Evolutionary conservation across 64 coral and sea anemone species (phyloP).

Genomic region (Orbicella faveolata): DNA sequence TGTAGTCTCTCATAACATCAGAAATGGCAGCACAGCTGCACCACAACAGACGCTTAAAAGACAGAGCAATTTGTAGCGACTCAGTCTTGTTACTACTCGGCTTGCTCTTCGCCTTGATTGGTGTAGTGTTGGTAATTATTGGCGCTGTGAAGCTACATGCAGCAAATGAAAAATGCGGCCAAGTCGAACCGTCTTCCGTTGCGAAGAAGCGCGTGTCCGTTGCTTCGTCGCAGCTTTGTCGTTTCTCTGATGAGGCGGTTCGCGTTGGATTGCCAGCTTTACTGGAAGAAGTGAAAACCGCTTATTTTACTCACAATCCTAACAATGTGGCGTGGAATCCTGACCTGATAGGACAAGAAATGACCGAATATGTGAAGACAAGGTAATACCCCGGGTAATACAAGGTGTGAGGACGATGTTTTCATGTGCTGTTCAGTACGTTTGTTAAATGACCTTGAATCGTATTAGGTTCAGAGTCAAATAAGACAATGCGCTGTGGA

Average conservation of each 20-base stretch:
- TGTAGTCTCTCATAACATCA: neutral
- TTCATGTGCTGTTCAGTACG: neutral
- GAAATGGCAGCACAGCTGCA: neutral
- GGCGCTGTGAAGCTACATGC: conserved; percentile 6
- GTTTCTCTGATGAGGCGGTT: conserved; percentile 32
- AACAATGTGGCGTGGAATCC: conserved; percentile 38
- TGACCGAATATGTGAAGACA: conserved; percentile 35
- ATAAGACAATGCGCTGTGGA: too few species aligned
- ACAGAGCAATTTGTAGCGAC: neutral
- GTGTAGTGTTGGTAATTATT: conserved; percentile 28
- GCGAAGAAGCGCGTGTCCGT: neutral
- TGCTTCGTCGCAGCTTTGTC: neutral
- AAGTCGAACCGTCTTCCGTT: neutral
- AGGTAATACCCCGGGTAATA: neutral
- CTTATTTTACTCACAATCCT: conserved; percentile 42
- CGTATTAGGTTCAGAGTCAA: neutral
- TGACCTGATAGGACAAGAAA: conserved; percentile 2
- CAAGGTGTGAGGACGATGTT: neutral
- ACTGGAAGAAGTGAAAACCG: conserved; percentile 1
- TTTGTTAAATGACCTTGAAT: neutral
- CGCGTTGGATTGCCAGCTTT: conserved; percentile 47
- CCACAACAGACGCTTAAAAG: neutral
- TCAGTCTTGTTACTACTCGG: neutral
- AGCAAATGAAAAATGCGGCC: neutral
- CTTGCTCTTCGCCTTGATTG: neutral